Percentiles rank a stretch among this genome's conserved stretches.
Evolutionary conservation across 2,888 invertebrate genomes (phyloP).

Genomic region (Ernsta delagoae): DNA sequence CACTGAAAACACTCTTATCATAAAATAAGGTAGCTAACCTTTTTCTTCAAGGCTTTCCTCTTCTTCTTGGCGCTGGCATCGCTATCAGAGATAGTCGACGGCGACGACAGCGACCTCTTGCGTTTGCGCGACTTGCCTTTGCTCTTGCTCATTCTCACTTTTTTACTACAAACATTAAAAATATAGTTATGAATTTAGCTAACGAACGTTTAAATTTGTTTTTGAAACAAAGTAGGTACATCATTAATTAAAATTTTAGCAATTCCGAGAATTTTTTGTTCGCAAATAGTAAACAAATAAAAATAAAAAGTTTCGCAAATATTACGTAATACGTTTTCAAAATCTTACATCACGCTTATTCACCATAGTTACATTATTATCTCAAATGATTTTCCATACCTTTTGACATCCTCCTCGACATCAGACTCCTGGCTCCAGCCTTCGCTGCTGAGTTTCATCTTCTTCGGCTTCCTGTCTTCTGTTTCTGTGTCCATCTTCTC

Average conservation of each 20-base stretch:
- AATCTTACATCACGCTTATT: too few species aligned
- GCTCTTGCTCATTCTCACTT: conserved; percentile 47
- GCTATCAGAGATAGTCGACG: conserved; percentile 56
- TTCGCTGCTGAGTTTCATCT: conserved; percentile 66
- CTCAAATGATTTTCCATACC: conserved; percentile 45
- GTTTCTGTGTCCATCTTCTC: conserved; percentile 47
- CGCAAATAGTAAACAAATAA: too few species aligned
- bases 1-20: too few species aligned
- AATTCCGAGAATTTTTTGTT: too few species aligned
- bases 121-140: conserved; percentile 62
- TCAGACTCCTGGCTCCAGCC: conserved; percentile 79
- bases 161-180: conserved; percentile 47
- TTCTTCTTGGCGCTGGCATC: conserved; percentile 59
- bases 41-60: conserved; percentile 60
- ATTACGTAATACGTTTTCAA: too few species aligned
- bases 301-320: too few species aligned
- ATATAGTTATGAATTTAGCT: too few species aligned
- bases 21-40: too few species aligned
- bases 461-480: conserved; percentile 59
- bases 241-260: too few species aligned
- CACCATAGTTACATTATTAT: too few species aligned
- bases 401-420: conserved; percentile 64
- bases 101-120: conserved; percentile 56
- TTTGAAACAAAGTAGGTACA: too few species aligned
- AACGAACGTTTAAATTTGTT: too few species aligned